A percentile compares a stretch with the other conserved stretches of the same genome.
Evolutionary conservation across 2,888 invertebrate species (phyloP).

Genomic region (Athalia cordata): DNA sequence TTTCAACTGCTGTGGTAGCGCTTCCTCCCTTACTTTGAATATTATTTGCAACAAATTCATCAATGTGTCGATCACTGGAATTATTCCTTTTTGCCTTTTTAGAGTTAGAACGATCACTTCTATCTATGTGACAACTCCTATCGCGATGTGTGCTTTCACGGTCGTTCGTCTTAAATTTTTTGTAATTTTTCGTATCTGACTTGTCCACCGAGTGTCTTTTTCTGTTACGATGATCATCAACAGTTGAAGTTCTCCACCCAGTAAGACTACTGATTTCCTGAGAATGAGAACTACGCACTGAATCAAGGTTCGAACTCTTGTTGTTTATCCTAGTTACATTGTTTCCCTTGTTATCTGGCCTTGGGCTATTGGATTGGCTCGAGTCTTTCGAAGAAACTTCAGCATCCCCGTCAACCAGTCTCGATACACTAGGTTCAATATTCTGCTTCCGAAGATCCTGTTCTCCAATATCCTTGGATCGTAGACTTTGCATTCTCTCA

Average conservation of each 20-base stretch:
- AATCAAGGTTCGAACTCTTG: constrained; percentile 10
- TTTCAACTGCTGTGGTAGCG: not conserved
- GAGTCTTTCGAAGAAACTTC: not conserved
- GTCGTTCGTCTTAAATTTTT: constrained; percentile 17
- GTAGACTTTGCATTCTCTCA: constrained; percentile 47
- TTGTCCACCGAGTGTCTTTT: constrained; percentile 24
- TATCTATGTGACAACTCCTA: constrained; percentile 6
- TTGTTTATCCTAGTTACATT: not conserved
- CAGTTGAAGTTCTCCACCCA: not conserved
- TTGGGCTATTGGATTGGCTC: constrained; percentile 2
- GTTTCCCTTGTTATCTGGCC: not conserved
- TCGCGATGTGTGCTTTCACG: constrained; percentile 4
- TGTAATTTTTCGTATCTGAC: constrained; percentile 13
- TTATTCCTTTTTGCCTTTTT: not conserved
- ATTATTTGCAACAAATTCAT: constrained; percentile 7
- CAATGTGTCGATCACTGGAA: constrained; percentile 4
- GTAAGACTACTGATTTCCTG: not conserved
- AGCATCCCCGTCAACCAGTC: not conserved
- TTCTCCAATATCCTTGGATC: not conserved
- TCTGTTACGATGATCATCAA: constrained; percentile 25
- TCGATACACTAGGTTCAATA: not conserved
- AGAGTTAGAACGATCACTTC: not conserved
- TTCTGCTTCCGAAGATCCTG: not conserved
- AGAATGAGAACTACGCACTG: constrained; percentile 1
- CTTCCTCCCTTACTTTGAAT: not conserved